Base-by-base conservation (phyloP, 2,113 vertebrate species). In the Scatophagus argus region DNA sequence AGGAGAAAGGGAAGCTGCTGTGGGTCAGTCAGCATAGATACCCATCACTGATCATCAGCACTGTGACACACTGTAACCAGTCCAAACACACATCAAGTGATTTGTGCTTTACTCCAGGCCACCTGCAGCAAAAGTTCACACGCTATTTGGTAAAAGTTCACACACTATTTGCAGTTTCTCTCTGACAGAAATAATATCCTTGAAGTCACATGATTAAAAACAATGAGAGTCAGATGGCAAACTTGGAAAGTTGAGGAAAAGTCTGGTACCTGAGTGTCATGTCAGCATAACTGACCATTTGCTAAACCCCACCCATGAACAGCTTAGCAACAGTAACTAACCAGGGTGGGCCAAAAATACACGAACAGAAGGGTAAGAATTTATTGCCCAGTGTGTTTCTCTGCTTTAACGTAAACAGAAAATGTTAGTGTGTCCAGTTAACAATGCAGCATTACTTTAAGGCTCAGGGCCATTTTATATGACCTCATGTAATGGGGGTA, bases 1-100 rank as follows among this genome's bases (percentile, higher is more conserved):
- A 87, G 39, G 49, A 88, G 10, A 46, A 54, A 54, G n/a, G 83
- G 64, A 83, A 82, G 61, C 79, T 65, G 70, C 62, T 58, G 76
- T 7, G 36, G 16, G 23, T 73, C 47, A 19, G 65, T 84, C 75
- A 72, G 79, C 77, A 51, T 3, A 55, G 25, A 54, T 38, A 59
- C 73, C 59, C 52, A 36, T 67, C 41, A 32, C 64, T 27, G 61
- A 75, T 78, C 51, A 44, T 56, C 46, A 46, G 11, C 8, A 6
- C 41, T 3, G 41, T 74, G 64, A 59, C 82, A 41, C 29, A 23
- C 59, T 63, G 47, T 12, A n/a, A 55, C 67, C 41, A 17, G 14
- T 4, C 6, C 12, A n/a, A 23, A 47, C 54, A 56, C 56, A 58
- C 49, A 61, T 63, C 38, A 39, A 60, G 46, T 27, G 74, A 81